phyloP scores from a whole-genome alignment of 1,140 invertebrate genomes.

The Euura lappo region DNA sequence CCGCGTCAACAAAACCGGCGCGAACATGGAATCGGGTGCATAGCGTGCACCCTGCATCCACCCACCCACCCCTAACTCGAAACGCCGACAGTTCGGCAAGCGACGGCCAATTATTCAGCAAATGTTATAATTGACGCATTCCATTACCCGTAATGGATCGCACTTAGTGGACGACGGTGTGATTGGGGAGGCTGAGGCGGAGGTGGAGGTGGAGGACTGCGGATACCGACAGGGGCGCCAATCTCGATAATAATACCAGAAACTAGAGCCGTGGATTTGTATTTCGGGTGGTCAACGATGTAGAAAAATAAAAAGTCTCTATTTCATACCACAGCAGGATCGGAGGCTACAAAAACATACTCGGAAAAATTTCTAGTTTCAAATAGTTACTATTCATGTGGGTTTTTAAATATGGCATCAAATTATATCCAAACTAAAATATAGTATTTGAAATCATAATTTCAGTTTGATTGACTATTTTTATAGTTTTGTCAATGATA shows the following conservation, averaged over 20 bases:
- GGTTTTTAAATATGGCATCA: too few relatives aligned
- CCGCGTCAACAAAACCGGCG: too few relatives aligned
- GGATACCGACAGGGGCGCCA: constrained; percentile 41
- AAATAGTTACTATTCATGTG: too few relatives aligned
- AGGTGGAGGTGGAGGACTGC: constrained; percentile 18
- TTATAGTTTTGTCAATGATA: too few relatives aligned
- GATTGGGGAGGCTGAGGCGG: constrained; percentile 17
- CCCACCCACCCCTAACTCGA: background rate
- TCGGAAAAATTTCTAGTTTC: too few relatives aligned
- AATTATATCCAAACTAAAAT: too few relatives aligned
- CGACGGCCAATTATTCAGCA: constrained; percentile 57
- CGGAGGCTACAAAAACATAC: too few relatives aligned
- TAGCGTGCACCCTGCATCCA: background rate
- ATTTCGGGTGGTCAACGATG: too few relatives aligned
- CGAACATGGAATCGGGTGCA: background rate
- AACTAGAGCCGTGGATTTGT: background rate
- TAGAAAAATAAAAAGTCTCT: too few relatives aligned
- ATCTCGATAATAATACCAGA: constrained; percentile 45
- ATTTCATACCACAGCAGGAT: too few relatives aligned
- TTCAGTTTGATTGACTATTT: too few relatives aligned
- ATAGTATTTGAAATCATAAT: too few relatives aligned
- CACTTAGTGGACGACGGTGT: constrained; percentile 42
- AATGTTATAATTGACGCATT: constrained; percentile 61
- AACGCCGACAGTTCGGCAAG: constrained; percentile 19
- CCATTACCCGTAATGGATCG: constrained; percentile 61